Evolutionary conservation across 2,888 invertebrate genomes (phyloP), one percentile per base, ranked within the genome.

Genomic region (Rhamnusium bicolor): DNA sequence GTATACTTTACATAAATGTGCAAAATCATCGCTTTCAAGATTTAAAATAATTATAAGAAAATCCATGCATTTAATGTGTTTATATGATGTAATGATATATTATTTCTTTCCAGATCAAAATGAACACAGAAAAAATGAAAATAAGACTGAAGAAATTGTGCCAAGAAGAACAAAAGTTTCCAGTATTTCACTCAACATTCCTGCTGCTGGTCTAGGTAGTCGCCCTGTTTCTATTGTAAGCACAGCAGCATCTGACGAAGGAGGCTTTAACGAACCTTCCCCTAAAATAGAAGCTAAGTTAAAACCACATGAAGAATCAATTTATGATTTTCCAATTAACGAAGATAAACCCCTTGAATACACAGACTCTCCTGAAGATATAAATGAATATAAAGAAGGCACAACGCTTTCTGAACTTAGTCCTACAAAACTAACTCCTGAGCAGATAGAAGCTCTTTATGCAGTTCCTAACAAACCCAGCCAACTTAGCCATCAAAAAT

Each of bases 201-300:
- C 92, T 75, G 91, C 92, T 12, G 92, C 92, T 18, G 92, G 92
- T 24, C 83, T 92, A 78, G 91, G 92, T 81, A 92, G 89, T 72
- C 91, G 90, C 77, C 92, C 91, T 82, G 89, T 93, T 12, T 94
- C 94, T 76, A 91, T 94, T 73, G 91, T 94, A 62, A 94, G 94
- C 81, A 91, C 91, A 19, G 78, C 85, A 18, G 85, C 87, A 7
- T 79, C 83, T 19, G 75, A 76, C 68, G 74, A 79, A 75, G 81
- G 93, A 66, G 93, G 93, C 62, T 93, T 93, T 88, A 93, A 93
- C 87, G 93, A 93, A 87, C 93, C 93, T 21, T 92, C 91, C 74
- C 93, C 93, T 14, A 93, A 92, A 86, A 91, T 93, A 82, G 92
- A 92, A 87, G 93, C 93, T 10, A 84, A 81, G 78, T 78, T 87